Conservation (phyloP, 2,113 vertebrate genomes). For the Odocoileus virginianus region DNA sequence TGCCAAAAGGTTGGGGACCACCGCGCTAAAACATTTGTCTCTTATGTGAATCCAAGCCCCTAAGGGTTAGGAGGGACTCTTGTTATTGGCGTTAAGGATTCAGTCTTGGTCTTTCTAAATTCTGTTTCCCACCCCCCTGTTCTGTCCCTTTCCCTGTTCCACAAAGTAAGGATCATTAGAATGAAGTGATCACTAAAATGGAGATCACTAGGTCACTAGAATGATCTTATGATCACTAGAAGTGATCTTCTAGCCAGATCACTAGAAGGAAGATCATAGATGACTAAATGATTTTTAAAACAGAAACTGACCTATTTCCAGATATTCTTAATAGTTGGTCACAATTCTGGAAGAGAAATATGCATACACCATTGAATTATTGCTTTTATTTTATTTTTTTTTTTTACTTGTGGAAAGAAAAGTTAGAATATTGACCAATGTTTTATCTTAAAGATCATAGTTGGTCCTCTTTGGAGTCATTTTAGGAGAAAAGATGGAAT, state of each 20-base stretch:
- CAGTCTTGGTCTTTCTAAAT: background rate
- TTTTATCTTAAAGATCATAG: background rate
- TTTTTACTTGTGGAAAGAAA: background rate
- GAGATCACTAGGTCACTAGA: background rate
- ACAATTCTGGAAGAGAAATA: background rate
- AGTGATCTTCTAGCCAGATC: background rate
- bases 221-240: background rate
- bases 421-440: background rate
- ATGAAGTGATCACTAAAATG: background rate
- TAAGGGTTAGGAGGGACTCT: background rate
- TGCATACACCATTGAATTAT: background rate
- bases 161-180: background rate
- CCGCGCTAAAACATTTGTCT: background rate
- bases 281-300: background rate
- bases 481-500: background rate
- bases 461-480: background rate
- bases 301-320: background rate
- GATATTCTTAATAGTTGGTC: background rate
- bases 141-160: background rate
- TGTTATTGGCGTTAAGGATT: background rate
- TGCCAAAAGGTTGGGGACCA: background rate
- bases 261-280: background rate
- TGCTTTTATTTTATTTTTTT: background rate
- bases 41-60: background rate
- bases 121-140: accelerated